A percentile compares a stretch with the other conserved stretches of the same genome.
Evolutionary conservation across 2,797 vertebrate species (phyloP).

Genomic region (Lophius americanus): DNA sequence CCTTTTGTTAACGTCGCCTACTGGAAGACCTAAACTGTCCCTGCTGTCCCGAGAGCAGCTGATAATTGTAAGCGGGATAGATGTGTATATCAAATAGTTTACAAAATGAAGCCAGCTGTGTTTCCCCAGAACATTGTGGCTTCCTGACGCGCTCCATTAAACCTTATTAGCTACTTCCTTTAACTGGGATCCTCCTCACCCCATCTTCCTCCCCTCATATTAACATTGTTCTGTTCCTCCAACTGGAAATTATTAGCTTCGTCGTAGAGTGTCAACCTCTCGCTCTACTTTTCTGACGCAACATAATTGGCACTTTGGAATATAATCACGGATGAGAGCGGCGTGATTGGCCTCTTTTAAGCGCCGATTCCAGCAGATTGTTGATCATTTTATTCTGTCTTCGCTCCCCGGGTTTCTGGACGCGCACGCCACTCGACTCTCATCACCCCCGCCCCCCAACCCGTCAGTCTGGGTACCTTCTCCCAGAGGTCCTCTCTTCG

Average conservation of each 20-base stretch:
- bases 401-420: conserved; percentile 49
- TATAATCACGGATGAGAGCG: conserved; percentile 94
- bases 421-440: conserved; percentile 39
- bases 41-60: conserved; percentile 94
- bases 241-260: conserved; percentile 99
- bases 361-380: conserved; percentile 92
- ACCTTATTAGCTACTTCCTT: conserved; percentile 99
- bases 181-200: conserved; percentile 93
- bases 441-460: conserved; percentile 23
- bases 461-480: conserved; percentile 65
- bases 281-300: conserved; percentile 94
- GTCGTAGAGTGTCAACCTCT: conserved; percentile 98
- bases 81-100: conserved; percentile 99
- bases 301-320: conserved; percentile 98
- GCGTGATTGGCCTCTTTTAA: conserved; percentile 92
- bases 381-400: conserved; percentile 67
- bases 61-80: conserved; percentile 93
- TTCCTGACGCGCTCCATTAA: conserved; percentile 99
- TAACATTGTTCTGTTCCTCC: conserved; percentile 98
- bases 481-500: conserved; percentile 70
- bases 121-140: conserved; percentile 98
- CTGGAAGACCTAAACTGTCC: conserved; percentile 92
- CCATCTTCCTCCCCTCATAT: conserved; percentile 98
- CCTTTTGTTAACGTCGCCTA: conserved; percentile 79
- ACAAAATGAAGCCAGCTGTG: conserved; percentile 99